Conservation (phyloP, 1,140 invertebrate species). For the Aplysia californica region DNA sequence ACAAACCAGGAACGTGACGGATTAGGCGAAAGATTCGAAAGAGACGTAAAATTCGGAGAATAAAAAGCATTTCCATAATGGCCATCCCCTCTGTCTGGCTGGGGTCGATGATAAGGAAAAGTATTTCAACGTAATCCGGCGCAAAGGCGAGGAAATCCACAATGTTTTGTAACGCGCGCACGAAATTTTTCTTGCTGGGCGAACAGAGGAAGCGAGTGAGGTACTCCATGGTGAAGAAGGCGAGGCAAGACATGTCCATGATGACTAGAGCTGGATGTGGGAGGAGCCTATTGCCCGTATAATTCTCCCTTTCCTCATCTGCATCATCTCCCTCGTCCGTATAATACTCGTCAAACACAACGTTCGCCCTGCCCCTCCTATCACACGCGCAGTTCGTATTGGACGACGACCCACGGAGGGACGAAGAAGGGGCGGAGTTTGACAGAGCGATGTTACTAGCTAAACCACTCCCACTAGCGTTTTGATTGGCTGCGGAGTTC, state of each 20-base stretch:
- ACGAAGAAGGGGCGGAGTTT: neutral
- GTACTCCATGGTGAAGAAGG: constrained; percentile 63
- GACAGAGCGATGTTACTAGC: neutral
- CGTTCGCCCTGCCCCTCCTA: neutral
- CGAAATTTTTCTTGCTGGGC: constrained; percentile 58
- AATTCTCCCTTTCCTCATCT: neutral
- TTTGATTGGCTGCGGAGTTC: neutral
- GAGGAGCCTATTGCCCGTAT: constrained; percentile 20
- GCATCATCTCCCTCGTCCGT: neutral
- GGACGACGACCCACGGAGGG: neutral
- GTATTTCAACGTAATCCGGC: constrained; percentile 57
- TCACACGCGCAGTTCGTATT: too few species aligned
- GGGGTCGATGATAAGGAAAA: constrained; percentile 49
- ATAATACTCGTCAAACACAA: neutral
- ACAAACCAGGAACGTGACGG: constrained; percentile 97
- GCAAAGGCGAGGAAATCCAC: constrained; percentile 62
- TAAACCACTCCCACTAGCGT: neutral
- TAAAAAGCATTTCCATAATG: constrained; percentile 68
- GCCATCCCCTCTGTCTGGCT: constrained; percentile 40
- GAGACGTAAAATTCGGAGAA: constrained; percentile 99
- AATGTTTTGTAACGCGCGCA: constrained; percentile 58
- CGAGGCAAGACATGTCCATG: constrained; percentile 58
- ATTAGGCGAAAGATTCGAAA: constrained; percentile 98
- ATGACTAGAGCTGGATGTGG: constrained; percentile 56
- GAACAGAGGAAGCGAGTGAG: constrained; percentile 55